Evolutionary conservation across 2,888 invertebrate species (phyloP).

Genomic region (Prostheceraeus crozeri): DNA sequence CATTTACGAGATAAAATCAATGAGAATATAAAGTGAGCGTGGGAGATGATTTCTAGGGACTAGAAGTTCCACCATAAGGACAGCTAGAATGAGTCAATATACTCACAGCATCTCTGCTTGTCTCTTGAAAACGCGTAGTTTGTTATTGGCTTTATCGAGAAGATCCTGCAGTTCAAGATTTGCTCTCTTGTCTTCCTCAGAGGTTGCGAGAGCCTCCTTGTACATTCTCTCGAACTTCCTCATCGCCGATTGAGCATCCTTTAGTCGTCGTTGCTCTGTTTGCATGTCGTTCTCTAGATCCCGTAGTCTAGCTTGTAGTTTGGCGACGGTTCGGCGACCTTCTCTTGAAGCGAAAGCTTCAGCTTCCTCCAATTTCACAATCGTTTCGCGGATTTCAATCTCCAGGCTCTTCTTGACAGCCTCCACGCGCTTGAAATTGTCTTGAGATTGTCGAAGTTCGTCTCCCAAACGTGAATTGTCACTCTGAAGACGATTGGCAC

Average conservation of each 20-base stretch:
- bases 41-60: no score
- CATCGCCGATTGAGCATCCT: conserved; percentile 35
- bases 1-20: no score
- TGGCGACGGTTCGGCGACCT: conserved; percentile 38
- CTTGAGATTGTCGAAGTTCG: conserved; percentile 56
- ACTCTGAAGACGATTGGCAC: conserved; percentile 49
- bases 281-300: conserved; percentile 37
- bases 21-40: no score
- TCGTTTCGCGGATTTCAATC: conserved; percentile 40
- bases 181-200: conserved; percentile 38
- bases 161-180: conserved; percentile 37
- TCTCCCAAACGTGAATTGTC: conserved; percentile 53
- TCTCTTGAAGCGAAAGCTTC: conserved; percentile 40
- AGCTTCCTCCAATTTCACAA: conserved; percentile 40
- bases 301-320: conserved; percentile 40
- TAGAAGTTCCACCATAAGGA: no score
- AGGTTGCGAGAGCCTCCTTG: conserved; percentile 33
- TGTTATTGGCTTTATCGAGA: conserved; percentile 39
- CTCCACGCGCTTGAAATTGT: conserved; percentile 58
- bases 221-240: conserved; percentile 37
- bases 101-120: conserved; percentile 38
- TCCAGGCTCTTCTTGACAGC: conserved; percentile 55
- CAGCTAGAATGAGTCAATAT: neutral
- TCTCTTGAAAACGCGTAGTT: conserved; percentile 36
- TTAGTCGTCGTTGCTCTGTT: conserved; percentile 32